These are phyloP conservation scores for Mya arenaria DNA, from an alignment of 1,140 invertebrate genomes.

Conservation along the genomic window DNA sequence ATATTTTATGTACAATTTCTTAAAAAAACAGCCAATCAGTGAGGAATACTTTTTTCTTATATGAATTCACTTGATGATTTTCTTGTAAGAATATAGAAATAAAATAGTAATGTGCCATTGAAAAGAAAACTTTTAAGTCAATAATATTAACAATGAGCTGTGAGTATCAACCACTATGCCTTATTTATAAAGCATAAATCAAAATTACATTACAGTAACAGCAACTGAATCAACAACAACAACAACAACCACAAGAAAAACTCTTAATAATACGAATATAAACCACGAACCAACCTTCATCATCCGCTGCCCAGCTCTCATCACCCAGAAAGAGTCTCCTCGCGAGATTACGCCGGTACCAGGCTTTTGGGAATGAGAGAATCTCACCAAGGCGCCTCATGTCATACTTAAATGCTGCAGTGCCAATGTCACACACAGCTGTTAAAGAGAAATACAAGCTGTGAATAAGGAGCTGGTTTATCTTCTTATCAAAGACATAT, in stretches of 20 bases:
- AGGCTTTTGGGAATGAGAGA: constrained; percentile 98
- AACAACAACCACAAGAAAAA: constrained; percentile 10
- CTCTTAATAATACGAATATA: neutral
- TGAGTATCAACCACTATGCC: too few species aligned
- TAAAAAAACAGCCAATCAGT: too few species aligned
- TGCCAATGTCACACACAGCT: constrained; percentile 97
- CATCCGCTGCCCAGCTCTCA: constrained; percentile 72
- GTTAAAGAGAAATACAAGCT: constrained; percentile 69
- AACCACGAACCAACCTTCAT: constrained; percentile 66
- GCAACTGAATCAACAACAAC: constrained; percentile 33
- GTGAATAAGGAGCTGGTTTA: too few species aligned
- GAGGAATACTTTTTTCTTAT: too few species aligned
- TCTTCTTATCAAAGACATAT: too few species aligned
- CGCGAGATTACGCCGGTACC: constrained; percentile 94
- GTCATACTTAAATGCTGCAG: constrained; percentile 99
- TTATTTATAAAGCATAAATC: too few species aligned
- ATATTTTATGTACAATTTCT: too few species aligned
- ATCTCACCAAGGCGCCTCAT: constrained; percentile 99
- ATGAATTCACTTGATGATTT: too few species aligned
- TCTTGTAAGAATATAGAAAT: too few species aligned
- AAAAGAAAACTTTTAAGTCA: too few species aligned
- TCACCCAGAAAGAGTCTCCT: constrained; percentile 96
- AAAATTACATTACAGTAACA: constrained; percentile 28
- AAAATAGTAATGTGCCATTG: too few species aligned
- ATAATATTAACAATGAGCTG: too few species aligned